These are phyloP conservation scores for Ornithorhynchus anatinus DNA, from an alignment of 2,113 vertebrate genomes.

Conservation along the genomic window DNA sequence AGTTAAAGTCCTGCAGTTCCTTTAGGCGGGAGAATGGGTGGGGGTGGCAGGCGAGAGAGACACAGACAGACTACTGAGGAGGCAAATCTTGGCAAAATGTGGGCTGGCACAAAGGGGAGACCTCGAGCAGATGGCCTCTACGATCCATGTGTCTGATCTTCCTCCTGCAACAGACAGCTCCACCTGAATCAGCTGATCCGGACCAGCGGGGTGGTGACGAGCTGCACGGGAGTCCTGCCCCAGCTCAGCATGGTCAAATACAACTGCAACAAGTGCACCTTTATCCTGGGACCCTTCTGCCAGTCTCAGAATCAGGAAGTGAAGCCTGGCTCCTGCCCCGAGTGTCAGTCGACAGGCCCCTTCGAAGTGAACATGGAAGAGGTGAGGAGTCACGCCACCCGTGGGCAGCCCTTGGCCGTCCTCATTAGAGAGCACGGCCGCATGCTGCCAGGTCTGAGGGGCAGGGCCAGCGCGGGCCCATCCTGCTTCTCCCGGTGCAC, in stretches of 20 bases:
- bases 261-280: constrained; percentile 96
- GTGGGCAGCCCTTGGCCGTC: rapidly evolving
- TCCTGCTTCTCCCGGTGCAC: not conserved
- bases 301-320: constrained; percentile 98
- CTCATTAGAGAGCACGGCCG: too few species aligned
- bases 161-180: constrained; percentile 86
- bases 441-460: too few species aligned
- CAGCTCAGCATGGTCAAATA: constrained; percentile 98
- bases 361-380: constrained; percentile 99
- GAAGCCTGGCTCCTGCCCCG: constrained; percentile 94
- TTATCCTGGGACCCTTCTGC: constrained; percentile 92
- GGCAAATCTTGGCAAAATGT: not conserved
- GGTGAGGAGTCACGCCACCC: constrained; percentile 75
- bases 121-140: rapidly evolving
- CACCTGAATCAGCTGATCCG: constrained; percentile 98
- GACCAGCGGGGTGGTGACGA: constrained; percentile 94
- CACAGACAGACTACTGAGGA: not conserved
- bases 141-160: not conserved
- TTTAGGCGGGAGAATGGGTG: not conserved
- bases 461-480: not conserved
- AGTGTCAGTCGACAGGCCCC: constrained; percentile 93
- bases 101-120: not conserved
- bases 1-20: too few species aligned
- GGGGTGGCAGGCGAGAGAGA: not conserved
- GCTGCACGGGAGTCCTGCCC: constrained; percentile 92